Evolutionary conservation across 2,888 invertebrate species (phyloP), one percentile per base, ranked within the genome.

Genomic region (Nomada fabriciana): DNA sequence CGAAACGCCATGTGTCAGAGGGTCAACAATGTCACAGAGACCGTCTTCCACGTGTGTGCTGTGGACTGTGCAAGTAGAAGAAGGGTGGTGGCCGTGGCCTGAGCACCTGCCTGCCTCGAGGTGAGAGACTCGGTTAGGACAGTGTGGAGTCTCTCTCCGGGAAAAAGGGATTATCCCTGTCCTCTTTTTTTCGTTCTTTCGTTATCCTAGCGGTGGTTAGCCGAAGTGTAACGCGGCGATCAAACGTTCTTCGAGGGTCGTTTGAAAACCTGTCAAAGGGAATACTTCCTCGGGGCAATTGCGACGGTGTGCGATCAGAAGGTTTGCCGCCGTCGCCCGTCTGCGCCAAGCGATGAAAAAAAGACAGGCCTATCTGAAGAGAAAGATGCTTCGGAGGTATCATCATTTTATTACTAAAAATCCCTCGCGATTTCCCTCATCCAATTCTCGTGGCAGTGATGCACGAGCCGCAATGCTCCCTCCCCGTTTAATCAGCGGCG

Each of bases 101-200:
- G 68, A 74, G 69, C 88, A 88, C 88, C 88, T 88, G 88, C 88
- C 82, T 76, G 83, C 86, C 88, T 83, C 83, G 88, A 84, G 88
- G 88, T 88, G 80, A 83, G 75, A 75, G 72, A 73, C 77, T 36
- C 50, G 10, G 67, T 25, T 29, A 52, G 53, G 43, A 59, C 53
- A 64, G 23, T 57, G 71, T 53, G 71, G 70, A 63, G 63, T 73
- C 77, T 76, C 83, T 67, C 52, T 50, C 43, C 60, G n/a, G 59
- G 36, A 36, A 50, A 71, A 76, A 68, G 60, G 80, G 87, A 88
- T 88, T 88, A 88, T 86, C 88, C 83, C 36, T 7, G 72, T 73
- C 63, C 70, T 52, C 29, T 61, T 7, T 60, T 50, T 13, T 15
- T 15, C 47, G 13, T 47, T 68, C 43, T 55, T 53, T 11, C 47